Conservation (phyloP, 2,797 vertebrate species). For the Lepus townsendii region DNA sequence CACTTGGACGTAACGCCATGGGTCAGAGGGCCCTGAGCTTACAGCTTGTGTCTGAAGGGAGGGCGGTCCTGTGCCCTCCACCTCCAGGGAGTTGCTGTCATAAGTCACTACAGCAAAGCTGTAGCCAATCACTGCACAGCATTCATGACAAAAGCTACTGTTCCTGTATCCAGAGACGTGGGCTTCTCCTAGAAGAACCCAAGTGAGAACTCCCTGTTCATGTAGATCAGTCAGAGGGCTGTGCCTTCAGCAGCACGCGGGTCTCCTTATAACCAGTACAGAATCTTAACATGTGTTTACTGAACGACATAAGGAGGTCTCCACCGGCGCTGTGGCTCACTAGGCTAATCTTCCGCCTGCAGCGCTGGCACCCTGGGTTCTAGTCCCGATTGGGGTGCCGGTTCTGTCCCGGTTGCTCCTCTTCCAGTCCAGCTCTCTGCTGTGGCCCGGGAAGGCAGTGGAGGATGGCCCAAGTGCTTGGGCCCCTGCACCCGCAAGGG, state of each 20-base stretch:
- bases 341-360: no score
- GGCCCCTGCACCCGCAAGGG: no score
- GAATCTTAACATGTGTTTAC: slow-evolving; percentile 23
- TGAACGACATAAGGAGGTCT: not conserved
- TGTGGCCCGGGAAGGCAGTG: no score
- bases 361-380: no score
- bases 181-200: not conserved
- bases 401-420: no score
- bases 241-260: not conserved
- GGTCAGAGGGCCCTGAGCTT: not conserved
- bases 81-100: not conserved
- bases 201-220: not conserved
- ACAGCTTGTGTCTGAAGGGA: not conserved
- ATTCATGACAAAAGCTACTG: not conserved
- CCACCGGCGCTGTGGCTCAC: no score
- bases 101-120: not conserved
- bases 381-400: no score
- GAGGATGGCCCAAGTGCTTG: no score
- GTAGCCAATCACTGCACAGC: not conserved
- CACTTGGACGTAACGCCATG: not conserved
- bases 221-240: not conserved
- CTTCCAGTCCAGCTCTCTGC: no score
- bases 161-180: slow-evolving; percentile 3
- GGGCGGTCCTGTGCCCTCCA: not conserved
- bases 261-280: not conserved